Conservation (phyloP, 2,113 vertebrate species). For the Raphicerus campestris region DNA sequence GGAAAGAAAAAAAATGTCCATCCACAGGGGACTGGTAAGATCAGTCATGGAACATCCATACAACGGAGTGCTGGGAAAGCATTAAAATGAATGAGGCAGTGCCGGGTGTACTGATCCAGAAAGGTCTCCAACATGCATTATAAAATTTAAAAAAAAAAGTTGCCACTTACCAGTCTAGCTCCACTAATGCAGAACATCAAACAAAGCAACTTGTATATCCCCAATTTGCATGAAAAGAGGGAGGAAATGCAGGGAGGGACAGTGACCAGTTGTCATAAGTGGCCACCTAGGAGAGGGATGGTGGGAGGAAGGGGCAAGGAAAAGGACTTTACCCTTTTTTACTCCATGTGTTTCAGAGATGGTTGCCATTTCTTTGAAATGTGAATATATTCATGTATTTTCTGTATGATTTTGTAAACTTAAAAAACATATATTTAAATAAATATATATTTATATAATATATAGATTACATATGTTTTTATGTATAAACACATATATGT, state of each 20-base stretch:
- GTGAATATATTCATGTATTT: neutral
- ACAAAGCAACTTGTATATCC: neutral
- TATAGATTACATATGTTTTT: neutral
- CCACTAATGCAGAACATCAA: neutral
- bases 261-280: neutral
- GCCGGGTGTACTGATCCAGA: neutral
- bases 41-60: neutral
- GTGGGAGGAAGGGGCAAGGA: neutral
- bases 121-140: neutral
- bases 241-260: neutral
- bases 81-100: neutral
- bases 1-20: neutral
- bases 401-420: neutral
- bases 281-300: neutral
- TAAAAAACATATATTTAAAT: neutral
- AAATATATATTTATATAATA: neutral
- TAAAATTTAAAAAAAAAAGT: neutral
- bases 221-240: neutral
- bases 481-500: too few species aligned
- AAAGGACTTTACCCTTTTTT: neutral
- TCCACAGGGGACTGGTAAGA: neutral
- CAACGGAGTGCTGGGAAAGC: neutral
- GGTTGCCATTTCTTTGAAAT: neutral
- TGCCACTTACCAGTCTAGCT: neutral
- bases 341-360: neutral